A percentile compares a stretch with the other conserved stretches of the same genome.
Conservation (phyloP, 2,797 vertebrate genomes). For the Pangasius djambal region DNA sequence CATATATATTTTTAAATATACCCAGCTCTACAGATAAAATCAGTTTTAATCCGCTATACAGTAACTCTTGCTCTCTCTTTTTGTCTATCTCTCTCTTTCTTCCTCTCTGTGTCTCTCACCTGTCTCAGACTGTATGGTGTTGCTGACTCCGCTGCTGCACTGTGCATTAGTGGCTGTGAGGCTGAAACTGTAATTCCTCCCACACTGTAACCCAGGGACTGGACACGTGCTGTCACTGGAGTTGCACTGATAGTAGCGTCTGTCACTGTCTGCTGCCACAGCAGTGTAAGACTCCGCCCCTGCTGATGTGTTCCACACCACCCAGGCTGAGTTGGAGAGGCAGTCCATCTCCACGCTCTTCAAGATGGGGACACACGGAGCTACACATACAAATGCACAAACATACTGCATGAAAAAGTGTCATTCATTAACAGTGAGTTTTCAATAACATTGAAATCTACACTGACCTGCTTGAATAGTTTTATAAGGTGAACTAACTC, state of each 20-base stretch:
- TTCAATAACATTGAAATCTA: neutral
- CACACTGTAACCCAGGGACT: slow-evolving; percentile 68
- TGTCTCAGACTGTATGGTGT: slow-evolving; percentile 66
- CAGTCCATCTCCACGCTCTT: slow-evolving; percentile 74
- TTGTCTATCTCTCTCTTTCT: neutral
- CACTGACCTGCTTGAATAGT: slow-evolving; percentile 69
- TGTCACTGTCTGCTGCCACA: slow-evolving; percentile 49
- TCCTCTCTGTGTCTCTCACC: slow-evolving; percentile 58
- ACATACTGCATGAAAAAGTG: slow-evolving; percentile 3
- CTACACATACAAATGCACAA: slow-evolving; percentile 57
- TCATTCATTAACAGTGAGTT: neutral
- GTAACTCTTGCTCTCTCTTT: neutral
- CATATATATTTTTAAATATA: neutral
- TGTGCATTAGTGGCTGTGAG: slow-evolving; percentile 64
- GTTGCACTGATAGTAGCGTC: slow-evolving; percentile 64
- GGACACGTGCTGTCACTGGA: slow-evolving; percentile 59
- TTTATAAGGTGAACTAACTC: slow-evolving; percentile 61
- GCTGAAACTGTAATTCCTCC: slow-evolving; percentile 69
- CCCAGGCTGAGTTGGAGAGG: slow-evolving; percentile 71
- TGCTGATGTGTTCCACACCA: slow-evolving; percentile 62
- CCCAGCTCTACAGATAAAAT: neutral
- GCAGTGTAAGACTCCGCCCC: slow-evolving; percentile 65
- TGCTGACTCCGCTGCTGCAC: slow-evolving; percentile 71
- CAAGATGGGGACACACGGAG: slow-evolving; percentile 71
- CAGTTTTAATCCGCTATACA: neutral